Evolutionary conservation across 2,888 invertebrate genomes (phyloP), one percentile per base, ranked within the genome.

Genomic region (Creontiades dilutus): DNA sequence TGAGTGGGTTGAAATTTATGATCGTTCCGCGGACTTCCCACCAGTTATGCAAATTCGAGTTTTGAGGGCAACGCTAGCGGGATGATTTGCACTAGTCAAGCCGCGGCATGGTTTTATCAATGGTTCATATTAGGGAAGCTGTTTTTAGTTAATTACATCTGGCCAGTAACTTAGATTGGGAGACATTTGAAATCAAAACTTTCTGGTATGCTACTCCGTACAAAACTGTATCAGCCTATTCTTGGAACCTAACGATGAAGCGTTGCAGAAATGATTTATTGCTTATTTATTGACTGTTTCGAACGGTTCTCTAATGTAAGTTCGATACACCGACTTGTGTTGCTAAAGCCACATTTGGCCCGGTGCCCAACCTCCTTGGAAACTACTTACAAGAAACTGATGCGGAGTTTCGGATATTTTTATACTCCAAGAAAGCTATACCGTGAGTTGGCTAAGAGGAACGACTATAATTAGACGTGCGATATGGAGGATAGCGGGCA

Each of bases 1-100:
- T 68, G 68, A 68, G 68, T 68, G 23, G 68, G 68, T 11, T 12
- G 68, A 68, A 68, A 68, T 68, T 68, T 68, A 68, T 68, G 68
- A 23, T 3, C 68, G 19, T 68, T 68, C 68, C 3, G 68, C 68
- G 68, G 23, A 68, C 68, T n/a, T 61, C 61, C 68, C 68, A 68
- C 68, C 68, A 27, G 68, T 68, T 68, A 68, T 68, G 68, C 68
- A 68, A 68, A 68, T 68, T 23, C 12, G 11, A 5, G 23, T 68
- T 23, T 68, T 13, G 23, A 68, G 68, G 68, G 5, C 68, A 27
- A 23, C 13, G 68, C 68, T 68, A 23, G 68, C 23, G n/a, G 23
- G 0, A 68, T 19, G 68, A 68, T 68, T n/a, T 5, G 57, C 57
- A n/a, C 14, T 16, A 37, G 37, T 2, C 37, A 37, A 37, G 7